phyloP scores from a whole-genome alignment of 1,140 invertebrate species.

The Sitophilus oryzae region DNA sequence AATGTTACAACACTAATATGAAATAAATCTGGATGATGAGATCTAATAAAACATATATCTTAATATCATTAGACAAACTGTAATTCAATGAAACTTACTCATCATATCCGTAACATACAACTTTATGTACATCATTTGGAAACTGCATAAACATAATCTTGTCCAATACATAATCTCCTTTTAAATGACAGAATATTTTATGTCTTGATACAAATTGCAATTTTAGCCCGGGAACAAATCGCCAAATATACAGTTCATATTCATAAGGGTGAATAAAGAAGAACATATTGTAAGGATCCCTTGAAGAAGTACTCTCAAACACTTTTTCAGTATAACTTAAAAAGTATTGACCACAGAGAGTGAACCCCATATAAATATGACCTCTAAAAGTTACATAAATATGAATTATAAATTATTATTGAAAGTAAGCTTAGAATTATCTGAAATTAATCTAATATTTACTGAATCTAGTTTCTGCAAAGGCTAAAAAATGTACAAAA shows the following conservation, averaged over 20 bases:
- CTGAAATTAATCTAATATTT: background rate
- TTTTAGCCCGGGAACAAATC: slow-evolving; percentile 37
- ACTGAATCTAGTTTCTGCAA: background rate
- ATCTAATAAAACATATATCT: slow-evolving; percentile 12
- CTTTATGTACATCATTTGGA: slow-evolving; percentile 40
- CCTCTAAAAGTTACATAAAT: slow-evolving; percentile 40
- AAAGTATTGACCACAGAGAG: slow-evolving; percentile 86
- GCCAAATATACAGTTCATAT: slow-evolving; percentile 42
- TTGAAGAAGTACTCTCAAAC: slow-evolving; percentile 8
- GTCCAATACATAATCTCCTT: slow-evolving; percentile 33
- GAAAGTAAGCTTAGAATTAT: slow-evolving; percentile 5
- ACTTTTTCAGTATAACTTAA: slow-evolving; percentile 65
- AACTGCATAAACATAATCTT: slow-evolving; percentile 42
- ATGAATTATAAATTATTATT: too few relatives aligned
- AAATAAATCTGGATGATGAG: slow-evolving; percentile 35
- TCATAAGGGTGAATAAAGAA: slow-evolving; percentile 30
- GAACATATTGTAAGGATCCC: slow-evolving; percentile 18
- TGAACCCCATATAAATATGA: slow-evolving; percentile 89
- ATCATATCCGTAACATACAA: slow-evolving; percentile 41
- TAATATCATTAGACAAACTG: slow-evolving; percentile 11
- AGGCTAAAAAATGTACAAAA: background rate
- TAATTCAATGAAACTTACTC: slow-evolving; percentile 39
- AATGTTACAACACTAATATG: slow-evolving; percentile 42
- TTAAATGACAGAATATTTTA: slow-evolving; percentile 40
- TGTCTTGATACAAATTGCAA: slow-evolving; percentile 37